Conservation (phyloP, 2,797 vertebrate species). For the Emydoidea blandingii region DNA sequence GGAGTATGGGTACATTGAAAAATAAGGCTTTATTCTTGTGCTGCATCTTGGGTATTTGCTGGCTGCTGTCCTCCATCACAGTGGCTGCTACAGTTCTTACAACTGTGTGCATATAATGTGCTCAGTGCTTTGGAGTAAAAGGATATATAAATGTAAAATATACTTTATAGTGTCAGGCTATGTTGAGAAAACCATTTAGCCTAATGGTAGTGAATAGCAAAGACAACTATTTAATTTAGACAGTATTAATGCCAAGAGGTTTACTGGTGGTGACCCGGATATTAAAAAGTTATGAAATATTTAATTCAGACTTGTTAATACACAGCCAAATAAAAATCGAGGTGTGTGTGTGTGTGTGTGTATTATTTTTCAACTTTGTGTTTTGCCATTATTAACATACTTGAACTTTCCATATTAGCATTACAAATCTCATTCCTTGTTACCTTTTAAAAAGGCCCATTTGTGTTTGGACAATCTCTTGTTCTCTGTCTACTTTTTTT, state of each 20-base stretch:
- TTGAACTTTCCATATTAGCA: neutral
- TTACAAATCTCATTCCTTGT: fast-evolving
- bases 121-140: neutral
- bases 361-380: neutral
- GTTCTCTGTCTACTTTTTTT: neutral
- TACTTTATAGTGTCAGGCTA: neutral
- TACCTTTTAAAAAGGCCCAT: neutral
- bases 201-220: neutral
- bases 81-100: neutral
- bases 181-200: neutral
- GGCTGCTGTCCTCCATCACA: neutral
- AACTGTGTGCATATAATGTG: neutral
- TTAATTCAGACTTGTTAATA: neutral
- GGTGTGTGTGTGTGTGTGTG: neutral
- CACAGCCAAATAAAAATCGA: neutral
- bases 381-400: neutral
- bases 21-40: neutral
- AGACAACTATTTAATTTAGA: neutral
- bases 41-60: fast-evolving
- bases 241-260: neutral
- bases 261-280: neutral
- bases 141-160: neutral
- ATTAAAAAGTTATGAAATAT: neutral
- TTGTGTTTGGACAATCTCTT: neutral
- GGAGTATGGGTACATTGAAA: fast-evolving